Evolutionary conservation across 2,113 vertebrate genomes (phyloP).

Genomic region (Chrysemys picta): DNA sequence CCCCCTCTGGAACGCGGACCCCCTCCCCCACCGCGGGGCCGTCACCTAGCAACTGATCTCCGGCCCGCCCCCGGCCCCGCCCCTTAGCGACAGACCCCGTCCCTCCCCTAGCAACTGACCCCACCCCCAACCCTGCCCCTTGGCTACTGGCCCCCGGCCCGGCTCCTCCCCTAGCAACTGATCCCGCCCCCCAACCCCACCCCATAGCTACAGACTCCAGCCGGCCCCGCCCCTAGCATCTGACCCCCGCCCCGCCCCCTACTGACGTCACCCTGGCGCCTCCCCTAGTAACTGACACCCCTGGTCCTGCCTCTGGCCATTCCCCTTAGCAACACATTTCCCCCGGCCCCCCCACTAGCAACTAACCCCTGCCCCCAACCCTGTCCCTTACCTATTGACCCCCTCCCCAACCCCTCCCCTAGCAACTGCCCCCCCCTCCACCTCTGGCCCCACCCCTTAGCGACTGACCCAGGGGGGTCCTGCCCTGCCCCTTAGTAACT

Average conservation of each 20-base stretch:
- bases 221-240: not conserved
- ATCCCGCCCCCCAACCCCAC: not conserved
- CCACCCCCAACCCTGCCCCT: too few relatives aligned
- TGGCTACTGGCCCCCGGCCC: too few relatives aligned
- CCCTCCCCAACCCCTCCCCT: not conserved
- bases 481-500: too few relatives aligned
- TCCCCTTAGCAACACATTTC: too few relatives aligned
- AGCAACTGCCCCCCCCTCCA: not conserved
- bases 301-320: not conserved
- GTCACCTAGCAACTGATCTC: not conserved
- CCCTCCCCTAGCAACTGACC: not conserved
- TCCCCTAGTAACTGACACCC: not conserved
- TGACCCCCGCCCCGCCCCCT: not conserved
- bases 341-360: not conserved
- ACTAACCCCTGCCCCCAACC: not conserved
- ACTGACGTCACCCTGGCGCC: not conserved
- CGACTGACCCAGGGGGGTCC: not conserved
- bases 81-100: not conserved
- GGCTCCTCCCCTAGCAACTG: too few relatives aligned
- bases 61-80: not conserved
- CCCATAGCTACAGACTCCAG: not conserved
- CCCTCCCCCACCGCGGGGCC: not conserved
- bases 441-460: not conserved
- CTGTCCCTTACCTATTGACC: not conserved
- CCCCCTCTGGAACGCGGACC: not conserved